Conservation (phyloP, 2,797 vertebrate genomes). For the Aselliscus stoliczkanus region DNA sequence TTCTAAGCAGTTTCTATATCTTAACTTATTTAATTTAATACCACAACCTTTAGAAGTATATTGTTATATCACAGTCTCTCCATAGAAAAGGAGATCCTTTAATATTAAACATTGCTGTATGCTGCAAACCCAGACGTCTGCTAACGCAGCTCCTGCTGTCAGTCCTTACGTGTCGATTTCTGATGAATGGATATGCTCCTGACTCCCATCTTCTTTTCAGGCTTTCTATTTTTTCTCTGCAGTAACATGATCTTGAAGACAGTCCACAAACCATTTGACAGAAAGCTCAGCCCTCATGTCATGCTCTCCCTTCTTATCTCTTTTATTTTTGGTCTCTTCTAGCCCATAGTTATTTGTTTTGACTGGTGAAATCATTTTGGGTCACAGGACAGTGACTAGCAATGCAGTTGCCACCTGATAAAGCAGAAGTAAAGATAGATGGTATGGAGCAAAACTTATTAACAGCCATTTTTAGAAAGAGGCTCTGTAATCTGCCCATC, state of each 20-base stretch:
- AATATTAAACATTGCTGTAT: neutral
- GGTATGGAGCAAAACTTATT: conserved; percentile 4
- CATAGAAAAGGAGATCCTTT: neutral
- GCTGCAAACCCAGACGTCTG: neutral
- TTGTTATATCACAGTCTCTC: neutral
- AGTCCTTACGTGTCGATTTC: neutral
- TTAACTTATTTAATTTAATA: neutral
- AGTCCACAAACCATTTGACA: neutral
- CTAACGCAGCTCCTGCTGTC: neutral
- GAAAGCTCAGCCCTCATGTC: neutral
- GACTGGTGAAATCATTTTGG: conserved; percentile 31
- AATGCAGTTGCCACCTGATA: neutral
- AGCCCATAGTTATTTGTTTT: conserved; percentile 31
- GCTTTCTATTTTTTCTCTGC: conserved; percentile 27
- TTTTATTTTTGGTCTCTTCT: conserved; percentile 38
- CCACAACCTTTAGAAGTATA: neutral
- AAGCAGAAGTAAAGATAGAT: neutral
- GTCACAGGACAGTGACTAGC: conserved; percentile 12
- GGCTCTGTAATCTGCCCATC: neutral
- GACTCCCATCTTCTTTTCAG: neutral
- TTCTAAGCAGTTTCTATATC: neutral
- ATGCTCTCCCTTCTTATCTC: conserved; percentile 30
- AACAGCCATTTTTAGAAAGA: conserved; percentile 59
- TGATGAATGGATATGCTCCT: neutral
- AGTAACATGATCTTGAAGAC: neutral